Evolutionary conservation across 2,113 vertebrate species (phyloP).

Genomic region (Myiozetetes cayanensis): DNA sequence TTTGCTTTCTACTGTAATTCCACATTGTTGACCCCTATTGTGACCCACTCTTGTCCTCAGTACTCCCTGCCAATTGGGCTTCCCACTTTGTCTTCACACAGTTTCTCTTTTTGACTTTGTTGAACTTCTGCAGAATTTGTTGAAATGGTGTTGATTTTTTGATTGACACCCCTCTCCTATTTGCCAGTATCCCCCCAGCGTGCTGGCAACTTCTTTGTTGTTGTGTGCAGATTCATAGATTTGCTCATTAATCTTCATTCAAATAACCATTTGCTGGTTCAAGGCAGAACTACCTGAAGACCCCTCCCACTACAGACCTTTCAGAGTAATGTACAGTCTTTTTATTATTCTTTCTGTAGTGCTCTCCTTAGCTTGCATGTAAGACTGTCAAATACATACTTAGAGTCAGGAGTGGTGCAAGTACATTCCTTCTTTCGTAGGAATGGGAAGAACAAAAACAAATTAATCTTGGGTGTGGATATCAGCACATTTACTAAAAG

Average conservation of each 20-base stretch:
- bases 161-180: not conserved
- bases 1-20: not conserved
- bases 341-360: not conserved
- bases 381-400: not conserved
- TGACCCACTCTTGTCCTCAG: not conserved
- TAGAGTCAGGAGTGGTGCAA: not conserved
- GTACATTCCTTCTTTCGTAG: not conserved
- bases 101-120: not conserved
- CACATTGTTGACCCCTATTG: not conserved
- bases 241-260: not conserved
- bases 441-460: not conserved
- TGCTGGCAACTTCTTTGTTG: not conserved
- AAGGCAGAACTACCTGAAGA: not conserved
- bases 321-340: not conserved
- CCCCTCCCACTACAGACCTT: not conserved
- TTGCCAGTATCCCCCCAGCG: rapidly evolving
- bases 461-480: slow-evolving; percentile 10
- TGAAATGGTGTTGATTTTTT: not conserved
- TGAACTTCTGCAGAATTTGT: not conserved
- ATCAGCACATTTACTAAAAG: not conserved
- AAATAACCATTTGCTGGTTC: not conserved
- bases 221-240: not conserved
- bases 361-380: not conserved
- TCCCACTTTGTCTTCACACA: not conserved
- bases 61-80: not conserved